phyloP scores from a whole-genome alignment of 2,113 vertebrate genomes.

The Cinclus mexicanus region DNA sequence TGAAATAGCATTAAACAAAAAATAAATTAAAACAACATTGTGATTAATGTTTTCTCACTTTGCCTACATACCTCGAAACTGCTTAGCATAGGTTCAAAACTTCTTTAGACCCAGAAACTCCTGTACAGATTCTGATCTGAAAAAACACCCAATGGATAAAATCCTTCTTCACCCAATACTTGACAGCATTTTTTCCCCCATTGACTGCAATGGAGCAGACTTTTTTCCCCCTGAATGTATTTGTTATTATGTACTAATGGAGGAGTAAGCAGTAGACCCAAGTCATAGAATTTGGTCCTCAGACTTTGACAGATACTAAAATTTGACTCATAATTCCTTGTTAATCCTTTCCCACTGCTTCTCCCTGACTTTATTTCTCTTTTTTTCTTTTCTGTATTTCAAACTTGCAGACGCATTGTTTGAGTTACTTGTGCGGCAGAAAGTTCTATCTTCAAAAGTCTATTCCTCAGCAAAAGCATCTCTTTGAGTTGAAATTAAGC shows the following conservation, averaged over 20 bases:
- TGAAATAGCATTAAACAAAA: neutral
- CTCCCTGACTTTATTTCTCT: neutral
- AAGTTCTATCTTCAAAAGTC: neutral
- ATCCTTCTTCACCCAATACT: neutral
- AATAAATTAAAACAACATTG: neutral
- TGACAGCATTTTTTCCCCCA: neutral
- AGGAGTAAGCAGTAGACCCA: neutral
- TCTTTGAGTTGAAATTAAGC: neutral
- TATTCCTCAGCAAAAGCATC: neutral
- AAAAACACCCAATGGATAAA: neutral
- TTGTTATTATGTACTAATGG: neutral
- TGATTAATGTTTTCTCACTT: neutral
- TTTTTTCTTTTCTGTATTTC: neutral
- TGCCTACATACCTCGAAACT: neutral
- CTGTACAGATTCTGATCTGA: neutral
- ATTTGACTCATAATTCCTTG: neutral
- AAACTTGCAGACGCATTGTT: neutral
- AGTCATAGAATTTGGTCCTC: neutral
- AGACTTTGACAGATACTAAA: neutral
- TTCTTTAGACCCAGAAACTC: neutral
- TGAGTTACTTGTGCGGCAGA: neutral
- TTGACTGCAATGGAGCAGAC: neutral
- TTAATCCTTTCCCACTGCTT: neutral
- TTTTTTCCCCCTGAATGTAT: fast-evolving
- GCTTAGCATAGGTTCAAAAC: neutral